Conservation (phyloP, 1,140 invertebrate genomes). For the Lucilia sericata region DNA sequence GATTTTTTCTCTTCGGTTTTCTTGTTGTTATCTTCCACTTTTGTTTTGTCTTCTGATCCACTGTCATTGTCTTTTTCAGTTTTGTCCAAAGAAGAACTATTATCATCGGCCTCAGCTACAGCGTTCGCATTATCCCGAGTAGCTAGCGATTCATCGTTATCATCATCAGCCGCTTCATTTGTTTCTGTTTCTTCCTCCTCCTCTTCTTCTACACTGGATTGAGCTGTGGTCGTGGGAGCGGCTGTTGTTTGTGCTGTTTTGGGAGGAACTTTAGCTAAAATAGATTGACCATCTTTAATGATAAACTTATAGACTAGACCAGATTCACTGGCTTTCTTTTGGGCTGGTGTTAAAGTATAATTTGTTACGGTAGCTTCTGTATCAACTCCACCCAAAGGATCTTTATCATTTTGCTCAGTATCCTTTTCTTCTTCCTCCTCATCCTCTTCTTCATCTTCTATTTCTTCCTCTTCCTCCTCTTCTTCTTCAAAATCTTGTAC, state of each 20-base stretch:
- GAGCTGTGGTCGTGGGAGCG: background rate
- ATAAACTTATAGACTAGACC: slow-evolving; percentile 75
- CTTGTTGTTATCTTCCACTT: slow-evolving; percentile 49
- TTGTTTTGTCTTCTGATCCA: slow-evolving; percentile 52
- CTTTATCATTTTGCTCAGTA: slow-evolving; percentile 44
- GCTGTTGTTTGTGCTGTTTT: slow-evolving; percentile 52
- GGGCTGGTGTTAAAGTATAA: slow-evolving; percentile 59
- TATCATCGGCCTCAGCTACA: slow-evolving; percentile 48
- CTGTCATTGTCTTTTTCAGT: slow-evolving; percentile 46
- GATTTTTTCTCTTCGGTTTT: slow-evolving; percentile 46
- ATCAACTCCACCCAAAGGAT: slow-evolving; percentile 47
- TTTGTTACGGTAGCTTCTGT: slow-evolving; percentile 50
- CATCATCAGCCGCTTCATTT: slow-evolving; percentile 48
- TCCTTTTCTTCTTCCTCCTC: background rate
- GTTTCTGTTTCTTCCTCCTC: slow-evolving; percentile 48
- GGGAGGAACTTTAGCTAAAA: slow-evolving; percentile 74
- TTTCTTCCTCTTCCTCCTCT: slow-evolving; percentile 3
- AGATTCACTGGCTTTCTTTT: slow-evolving; percentile 56
- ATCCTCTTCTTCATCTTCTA: background rate
- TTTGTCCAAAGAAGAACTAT: slow-evolving; percentile 36
- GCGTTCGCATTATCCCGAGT: slow-evolving; percentile 47
- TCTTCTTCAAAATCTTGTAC: slow-evolving; percentile 3
- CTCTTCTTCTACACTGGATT: slow-evolving; percentile 46
- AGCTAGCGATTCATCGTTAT: slow-evolving; percentile 39
- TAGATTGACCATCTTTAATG: slow-evolving; percentile 79